Evolutionary conservation across 2,113 vertebrate species (phyloP).

Genomic region (Dromiciops gliroides): DNA sequence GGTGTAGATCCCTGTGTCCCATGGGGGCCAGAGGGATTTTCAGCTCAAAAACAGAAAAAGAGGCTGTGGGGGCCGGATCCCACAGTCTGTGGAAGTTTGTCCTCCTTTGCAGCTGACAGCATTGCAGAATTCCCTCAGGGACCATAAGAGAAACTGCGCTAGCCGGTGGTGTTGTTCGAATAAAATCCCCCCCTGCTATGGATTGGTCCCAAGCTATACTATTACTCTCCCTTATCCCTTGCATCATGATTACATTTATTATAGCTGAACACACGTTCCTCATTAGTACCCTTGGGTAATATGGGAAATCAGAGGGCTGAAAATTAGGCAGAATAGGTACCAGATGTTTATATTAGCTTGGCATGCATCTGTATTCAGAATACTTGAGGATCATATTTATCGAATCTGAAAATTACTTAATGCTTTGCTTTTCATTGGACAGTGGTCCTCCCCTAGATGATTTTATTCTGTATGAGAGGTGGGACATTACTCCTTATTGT

Average conservation of each 20-base stretch:
- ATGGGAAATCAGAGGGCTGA: conserved; percentile 76
- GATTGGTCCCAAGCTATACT: conserved; percentile 73
- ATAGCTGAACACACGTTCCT: conserved; percentile 77
- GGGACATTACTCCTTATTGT: conserved; percentile 59
- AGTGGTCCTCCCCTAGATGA: not conserved
- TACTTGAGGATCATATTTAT: conserved; percentile 69
- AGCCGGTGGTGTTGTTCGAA: conserved; percentile 71
- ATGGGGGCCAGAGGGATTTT: conserved; percentile 34
- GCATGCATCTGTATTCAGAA: conserved; percentile 50
- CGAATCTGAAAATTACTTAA: conserved; percentile 73
- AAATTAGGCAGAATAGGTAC: conserved; percentile 80
- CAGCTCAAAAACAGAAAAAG: conserved; percentile 33
- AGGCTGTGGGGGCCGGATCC: conserved; percentile 49
- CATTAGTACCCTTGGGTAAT: conserved; percentile 80
- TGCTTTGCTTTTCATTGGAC: conserved; percentile 33
- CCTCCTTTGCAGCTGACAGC: conserved; percentile 75
- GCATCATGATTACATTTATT: conserved; percentile 78
- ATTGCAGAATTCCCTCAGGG: conserved; percentile 78
- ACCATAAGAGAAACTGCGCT: conserved; percentile 73
- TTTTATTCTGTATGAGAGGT: conserved; percentile 54
- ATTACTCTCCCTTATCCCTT: conserved; percentile 67
- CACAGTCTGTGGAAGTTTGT: conserved; percentile 70
- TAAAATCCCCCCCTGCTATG: conserved; percentile 70
- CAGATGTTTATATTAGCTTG: conserved; percentile 81
- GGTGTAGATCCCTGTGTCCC: conserved; percentile 16